Evolutionary conservation across 37 sponge, comb jelly and placozoan species (phyloP).

Genomic region (Halisarca cf. caerulea): DNA sequence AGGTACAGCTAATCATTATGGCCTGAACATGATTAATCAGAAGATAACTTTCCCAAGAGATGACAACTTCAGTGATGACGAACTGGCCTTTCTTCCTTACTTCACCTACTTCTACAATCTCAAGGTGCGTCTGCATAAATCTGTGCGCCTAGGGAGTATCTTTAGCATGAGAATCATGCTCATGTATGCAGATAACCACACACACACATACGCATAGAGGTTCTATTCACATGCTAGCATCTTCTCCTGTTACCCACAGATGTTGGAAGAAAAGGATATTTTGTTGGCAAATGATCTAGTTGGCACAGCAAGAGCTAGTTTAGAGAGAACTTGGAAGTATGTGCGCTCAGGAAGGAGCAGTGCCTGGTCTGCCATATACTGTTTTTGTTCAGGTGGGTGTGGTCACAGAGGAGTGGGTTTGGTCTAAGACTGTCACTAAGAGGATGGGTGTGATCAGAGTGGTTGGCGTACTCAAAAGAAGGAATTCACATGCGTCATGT

Average conservation of each 20-base stretch:
- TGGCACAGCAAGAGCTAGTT: constrained; percentile 35
- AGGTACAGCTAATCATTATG: constrained; percentile 63
- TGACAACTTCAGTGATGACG: constrained; percentile 82
- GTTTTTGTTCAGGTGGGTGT: constrained; percentile 46
- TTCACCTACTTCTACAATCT: constrained; percentile 66
- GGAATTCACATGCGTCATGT: too few species aligned
- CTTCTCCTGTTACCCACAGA: not conserved
- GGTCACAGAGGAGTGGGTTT: not conserved
- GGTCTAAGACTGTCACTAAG: too few species aligned
- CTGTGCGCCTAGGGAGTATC: not conserved
- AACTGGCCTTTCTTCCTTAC: constrained; percentile 82
- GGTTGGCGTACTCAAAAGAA: too few species aligned
- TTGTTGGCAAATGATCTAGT: not conserved
- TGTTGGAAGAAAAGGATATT: not conserved
- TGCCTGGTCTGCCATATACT: constrained; percentile 70
- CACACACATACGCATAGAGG: not conserved
- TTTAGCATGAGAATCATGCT: not conserved
- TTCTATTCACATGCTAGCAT: too few species aligned
- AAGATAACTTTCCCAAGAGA: constrained; percentile 77
- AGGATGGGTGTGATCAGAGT: too few species aligned
- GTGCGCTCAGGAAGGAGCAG: constrained; percentile 56
- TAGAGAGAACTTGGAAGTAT: constrained; percentile 55
- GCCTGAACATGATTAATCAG: constrained; percentile 81
- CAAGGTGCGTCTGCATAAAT: constrained; percentile 40
- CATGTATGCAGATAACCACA: not conserved